Base-by-base conservation (phyloP, 2,888 invertebrate species). In the Xestia rhomboidea region DNA sequence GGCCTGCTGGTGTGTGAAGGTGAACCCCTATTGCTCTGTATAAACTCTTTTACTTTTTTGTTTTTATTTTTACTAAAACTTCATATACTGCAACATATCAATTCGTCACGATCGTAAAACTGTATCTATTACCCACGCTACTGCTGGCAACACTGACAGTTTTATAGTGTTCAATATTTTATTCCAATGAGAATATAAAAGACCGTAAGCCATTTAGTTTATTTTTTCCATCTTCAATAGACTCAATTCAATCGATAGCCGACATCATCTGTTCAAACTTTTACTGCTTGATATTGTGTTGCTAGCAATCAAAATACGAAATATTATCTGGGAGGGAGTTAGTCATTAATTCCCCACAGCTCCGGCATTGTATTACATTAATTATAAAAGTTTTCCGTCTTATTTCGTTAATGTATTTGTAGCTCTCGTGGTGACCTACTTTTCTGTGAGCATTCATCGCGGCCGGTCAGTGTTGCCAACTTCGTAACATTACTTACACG, bases 351-450 rank as follows among this genome's bases (percentile, higher is more conserved):
- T 89, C 86, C 68, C 79, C 77, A 75, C 87, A 85, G 82, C 79
- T 81, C 75, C 82, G 84, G 89, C 88, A 90, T 92, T 93, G 91
- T 92, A 89, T 93, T 90, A 91, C 90, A 91, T 94, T 93, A 93
- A 94, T 94, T 93, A 92, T 89, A 89, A 92, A 93, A 92, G 90
- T 93, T 92, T 89, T 81, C 85, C 90, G 89, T 91, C 90, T 92
- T 93, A 93, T 93, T 92, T 90, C 89, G 89, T 89, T 92, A 93
- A 92, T 92, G 92, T 93, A 91, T 93, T 93, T 92, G 91, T 90
- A 91, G 88, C 82, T 89, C 88, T 89, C 85, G 79, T 76, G 81
- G 85, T 87, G 93, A 91, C 93, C 93, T 88, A 93, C 81, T 93
- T 93, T 83, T 89, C 84, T 82, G 82, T 77, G 84, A 79, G 84